A percentile compares a stretch with the other conserved stretches of the same genome.
These are phyloP conservation scores for Belonocnema kinseyi DNA, from an alignment of 1,140 invertebrate genomes.

Conservation along the genomic window DNA sequence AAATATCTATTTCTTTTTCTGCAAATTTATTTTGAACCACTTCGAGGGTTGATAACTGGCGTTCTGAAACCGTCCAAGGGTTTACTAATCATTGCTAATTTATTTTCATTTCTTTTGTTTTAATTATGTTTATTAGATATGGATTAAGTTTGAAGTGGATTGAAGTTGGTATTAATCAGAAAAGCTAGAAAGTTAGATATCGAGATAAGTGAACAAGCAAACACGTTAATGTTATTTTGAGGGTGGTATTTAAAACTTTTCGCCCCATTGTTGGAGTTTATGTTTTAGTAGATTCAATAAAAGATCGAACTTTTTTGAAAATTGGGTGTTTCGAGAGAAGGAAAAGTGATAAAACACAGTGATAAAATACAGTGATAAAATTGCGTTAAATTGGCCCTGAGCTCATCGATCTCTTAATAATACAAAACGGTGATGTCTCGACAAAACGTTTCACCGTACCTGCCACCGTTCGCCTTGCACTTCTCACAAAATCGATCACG, in stretches of 20 bases:
- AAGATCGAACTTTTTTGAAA: conserved; percentile 5
- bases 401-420: conserved; percentile 64
- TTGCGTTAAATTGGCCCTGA: conserved; percentile 54
- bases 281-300: background rate
- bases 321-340: conserved; percentile 11
- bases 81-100: too few species aligned
- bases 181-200: background rate
- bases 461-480: conserved; percentile 65
- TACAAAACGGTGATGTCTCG: conserved; percentile 61
- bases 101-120: too few species aligned
- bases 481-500: conserved; percentile 66
- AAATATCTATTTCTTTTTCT: conserved; percentile 23
- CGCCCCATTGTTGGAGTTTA: background rate
- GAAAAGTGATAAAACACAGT: conserved; percentile 45
- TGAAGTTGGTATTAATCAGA: background rate
- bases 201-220: background rate
- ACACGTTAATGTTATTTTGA: conserved; percentile 3
- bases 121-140: too few species aligned
- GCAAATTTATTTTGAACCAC: background rate
- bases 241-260: conserved; percentile 5
- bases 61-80: too few species aligned
- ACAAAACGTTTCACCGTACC: conserved; percentile 62
- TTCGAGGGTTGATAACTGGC: too few species aligned
- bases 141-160: background rate
- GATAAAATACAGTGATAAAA: conserved; percentile 51